These are phyloP conservation scores for Loris lydekkerianus DNA, from an alignment of 2,797 vertebrate species.

Conservation along the genomic window DNA sequence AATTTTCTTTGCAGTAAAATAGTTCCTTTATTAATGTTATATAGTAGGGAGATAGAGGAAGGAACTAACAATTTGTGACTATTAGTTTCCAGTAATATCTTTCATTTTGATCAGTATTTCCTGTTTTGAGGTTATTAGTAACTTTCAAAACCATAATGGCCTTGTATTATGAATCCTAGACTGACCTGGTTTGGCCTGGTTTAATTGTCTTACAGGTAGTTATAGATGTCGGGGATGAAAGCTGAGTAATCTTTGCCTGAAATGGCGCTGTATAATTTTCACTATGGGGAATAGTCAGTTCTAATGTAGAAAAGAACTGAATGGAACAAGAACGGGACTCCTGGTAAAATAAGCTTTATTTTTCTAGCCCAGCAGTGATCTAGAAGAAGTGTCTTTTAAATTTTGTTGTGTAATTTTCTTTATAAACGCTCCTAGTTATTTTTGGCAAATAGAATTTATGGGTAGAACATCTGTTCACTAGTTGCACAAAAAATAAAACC, in stretches of 20 bases:
- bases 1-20: background rate
- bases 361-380: background rate
- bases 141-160: background rate
- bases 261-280: background rate
- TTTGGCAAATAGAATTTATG: too few species aligned
- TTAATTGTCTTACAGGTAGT: background rate
- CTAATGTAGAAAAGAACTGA: background rate
- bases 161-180: background rate
- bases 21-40: conserved; percentile 29
- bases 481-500: conserved; percentile 55
- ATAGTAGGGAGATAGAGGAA: background rate
- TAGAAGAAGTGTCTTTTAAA: conserved; percentile 21
- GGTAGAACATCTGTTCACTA: background rate
- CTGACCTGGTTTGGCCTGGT: background rate
- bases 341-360: background rate
- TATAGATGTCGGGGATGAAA: background rate
- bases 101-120: conserved; percentile 23
- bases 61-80: too few species aligned
- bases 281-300: background rate
- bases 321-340: background rate
- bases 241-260: background rate
- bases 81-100: too few species aligned
- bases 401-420: background rate
- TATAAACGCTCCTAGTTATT: background rate
- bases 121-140: background rate